These are phyloP conservation scores for Augiades crinisus DNA, from an alignment of 2,888 invertebrate genomes.

Conservation along the genomic window DNA sequence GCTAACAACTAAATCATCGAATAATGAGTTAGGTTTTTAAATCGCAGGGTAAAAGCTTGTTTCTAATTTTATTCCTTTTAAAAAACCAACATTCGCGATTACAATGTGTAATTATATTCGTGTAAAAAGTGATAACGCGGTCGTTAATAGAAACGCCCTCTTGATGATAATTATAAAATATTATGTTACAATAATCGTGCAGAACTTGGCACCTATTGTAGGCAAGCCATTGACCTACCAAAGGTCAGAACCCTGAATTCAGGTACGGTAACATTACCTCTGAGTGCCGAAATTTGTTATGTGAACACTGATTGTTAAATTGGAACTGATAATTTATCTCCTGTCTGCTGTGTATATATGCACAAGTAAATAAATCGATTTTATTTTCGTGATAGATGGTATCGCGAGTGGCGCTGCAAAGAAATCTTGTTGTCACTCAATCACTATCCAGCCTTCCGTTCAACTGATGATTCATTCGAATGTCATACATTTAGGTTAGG, in stretches of 20 bases:
- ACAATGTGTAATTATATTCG: background rate
- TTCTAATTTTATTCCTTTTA: too few species aligned
- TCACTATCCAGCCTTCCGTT: background rate
- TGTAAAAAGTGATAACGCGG: background rate
- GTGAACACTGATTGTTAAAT: too few species aligned
- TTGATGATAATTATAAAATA: background rate
- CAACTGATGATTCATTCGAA: conserved; percentile 8
- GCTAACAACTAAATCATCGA: too few species aligned
- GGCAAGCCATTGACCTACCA: background rate
- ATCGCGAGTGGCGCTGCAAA: background rate
- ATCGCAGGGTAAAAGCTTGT: too few species aligned
- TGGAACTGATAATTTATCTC: too few species aligned
- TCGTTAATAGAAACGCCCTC: background rate
- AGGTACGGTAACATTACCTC: too few species aligned
- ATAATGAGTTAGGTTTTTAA: too few species aligned
- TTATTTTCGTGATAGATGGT: background rate
- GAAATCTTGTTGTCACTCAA: background rate
- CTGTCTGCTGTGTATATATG: too few species aligned
- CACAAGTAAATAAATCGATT: too few species aligned
- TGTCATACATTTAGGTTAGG: conserved; percentile 2
- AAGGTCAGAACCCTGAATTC: background rate
- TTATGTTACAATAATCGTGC: background rate
- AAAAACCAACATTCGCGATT: background rate
- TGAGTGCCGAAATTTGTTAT: too few species aligned
- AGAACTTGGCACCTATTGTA: background rate